phyloP scores from a whole-genome alignment of 1,140 invertebrate genomes.

The Oncopodura yosiiana region DNA sequence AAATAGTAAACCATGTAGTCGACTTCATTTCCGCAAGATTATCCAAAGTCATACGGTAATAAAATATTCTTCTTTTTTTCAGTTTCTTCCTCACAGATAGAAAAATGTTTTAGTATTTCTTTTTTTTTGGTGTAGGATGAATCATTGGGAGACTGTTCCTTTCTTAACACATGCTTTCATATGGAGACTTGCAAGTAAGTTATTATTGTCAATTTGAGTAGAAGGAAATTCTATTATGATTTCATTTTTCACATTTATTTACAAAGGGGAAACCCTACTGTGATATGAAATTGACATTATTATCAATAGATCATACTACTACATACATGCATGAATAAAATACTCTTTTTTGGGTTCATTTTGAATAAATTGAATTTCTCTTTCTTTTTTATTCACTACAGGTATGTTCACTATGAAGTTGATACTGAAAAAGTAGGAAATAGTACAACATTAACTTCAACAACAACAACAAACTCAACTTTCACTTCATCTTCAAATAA shows the following conservation, averaged over 20 bases:
- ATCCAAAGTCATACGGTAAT: slow-evolving; percentile 91
- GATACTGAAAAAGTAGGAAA: slow-evolving; percentile 46
- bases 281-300: no score
- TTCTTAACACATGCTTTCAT: slow-evolving; percentile 96
- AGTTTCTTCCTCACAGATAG: no score
- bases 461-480: slow-evolving; percentile 1
- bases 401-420: slow-evolving; percentile 90
- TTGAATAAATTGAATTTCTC: background rate
- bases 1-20: slow-evolving; percentile 59
- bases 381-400: slow-evolving; percentile 41
- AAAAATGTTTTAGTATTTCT: no score
- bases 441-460: slow-evolving; percentile 26
- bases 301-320: no score
- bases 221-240: no score
- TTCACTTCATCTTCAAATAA: no score
- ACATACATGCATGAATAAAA: no score
- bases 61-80: no score
- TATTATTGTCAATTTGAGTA: background rate
- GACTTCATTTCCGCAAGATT: slow-evolving; percentile 94
- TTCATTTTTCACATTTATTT: no score
- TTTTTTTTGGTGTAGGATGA: no score
- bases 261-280: no score
- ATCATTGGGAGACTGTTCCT: slow-evolving; percentile 89
- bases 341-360: background rate
- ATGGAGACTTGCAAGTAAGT: slow-evolving; percentile 92